Percentiles rank a stretch among this genome's conserved stretches.
phyloP scores from a whole-genome alignment of 2,113 vertebrate genomes.

The Dipodomys spectabilis region DNA sequence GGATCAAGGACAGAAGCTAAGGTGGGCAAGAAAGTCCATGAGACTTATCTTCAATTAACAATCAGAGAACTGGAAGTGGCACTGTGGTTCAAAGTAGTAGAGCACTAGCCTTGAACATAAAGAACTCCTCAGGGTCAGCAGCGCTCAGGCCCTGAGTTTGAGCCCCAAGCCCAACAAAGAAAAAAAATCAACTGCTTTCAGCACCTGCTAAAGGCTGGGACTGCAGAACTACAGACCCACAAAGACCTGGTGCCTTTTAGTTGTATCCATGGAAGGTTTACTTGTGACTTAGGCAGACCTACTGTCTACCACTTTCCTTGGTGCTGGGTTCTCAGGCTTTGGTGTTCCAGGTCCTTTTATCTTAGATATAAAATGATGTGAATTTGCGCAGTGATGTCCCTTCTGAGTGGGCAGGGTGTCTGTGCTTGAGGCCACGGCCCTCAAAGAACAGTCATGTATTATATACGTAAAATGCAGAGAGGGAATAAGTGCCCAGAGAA shows the following conservation, averaged over 20 bases:
- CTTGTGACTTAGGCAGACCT: neutral
- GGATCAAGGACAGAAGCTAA: too few relatives aligned
- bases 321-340: neutral
- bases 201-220: neutral
- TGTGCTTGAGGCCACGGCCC: neutral
- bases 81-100: too few relatives aligned
- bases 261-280: rapidly evolving
- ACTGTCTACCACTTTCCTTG: neutral
- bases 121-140: too few relatives aligned
- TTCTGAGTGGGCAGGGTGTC: neutral
- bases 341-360: neutral
- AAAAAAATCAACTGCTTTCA: neutral
- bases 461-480: neutral
- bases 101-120: too few relatives aligned
- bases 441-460: neutral
- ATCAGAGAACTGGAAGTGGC: too few relatives aligned
- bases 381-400: neutral
- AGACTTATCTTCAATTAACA: too few relatives aligned
- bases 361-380: neutral
- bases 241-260: too few relatives aligned
- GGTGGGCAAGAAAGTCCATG: too few relatives aligned
- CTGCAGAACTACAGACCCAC: neutral
- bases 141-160: too few relatives aligned
- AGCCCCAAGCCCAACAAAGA: neutral
- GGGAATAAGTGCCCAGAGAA: neutral